Percentiles rank a stretch among this genome's conserved stretches.
phyloP scores from a whole-genome alignment of 2,888 invertebrate species.

The Amphimallon solstitiale region DNA sequence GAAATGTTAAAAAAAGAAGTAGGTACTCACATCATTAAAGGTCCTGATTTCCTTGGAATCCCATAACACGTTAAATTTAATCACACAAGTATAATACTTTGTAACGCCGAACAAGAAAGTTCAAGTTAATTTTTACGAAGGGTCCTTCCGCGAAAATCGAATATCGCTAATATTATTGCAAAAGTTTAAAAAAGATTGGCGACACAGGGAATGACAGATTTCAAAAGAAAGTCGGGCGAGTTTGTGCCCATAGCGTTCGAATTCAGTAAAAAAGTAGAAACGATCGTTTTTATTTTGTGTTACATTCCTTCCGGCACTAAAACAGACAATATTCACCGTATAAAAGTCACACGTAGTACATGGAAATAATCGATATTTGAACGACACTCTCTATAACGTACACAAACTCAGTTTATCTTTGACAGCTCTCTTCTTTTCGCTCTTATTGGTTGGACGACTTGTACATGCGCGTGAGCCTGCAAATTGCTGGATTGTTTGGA shows the following conservation, averaged over 20 bases:
- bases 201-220: conserved; percentile 28
- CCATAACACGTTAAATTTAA: conserved; percentile 26
- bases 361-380: conserved; percentile 52
- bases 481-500: background rate
- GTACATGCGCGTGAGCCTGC: conserved; percentile 31
- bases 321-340: conserved; percentile 24
- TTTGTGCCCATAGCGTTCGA: background rate
- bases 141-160: background rate
- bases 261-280: background rate
- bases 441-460: conserved; percentile 38
- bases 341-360: conserved; percentile 44
- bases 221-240: conserved; percentile 26
- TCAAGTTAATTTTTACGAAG: background rate
- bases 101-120: background rate
- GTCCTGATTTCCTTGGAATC: conserved; percentile 13
- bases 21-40: conserved; percentile 33
- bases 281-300: background rate
- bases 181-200: conserved; percentile 26
- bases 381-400: conserved; percentile 47
- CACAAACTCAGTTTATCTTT: conserved; percentile 49
- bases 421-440: conserved; percentile 39
- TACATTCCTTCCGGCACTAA: background rate
- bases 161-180: no score
- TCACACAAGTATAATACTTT: conserved; percentile 29
- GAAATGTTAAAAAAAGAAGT: background rate